Evolutionary conservation across 2,888 invertebrate genomes (phyloP), one percentile per base, ranked within the genome.

Genomic region (Philonicus albiceps): DNA sequence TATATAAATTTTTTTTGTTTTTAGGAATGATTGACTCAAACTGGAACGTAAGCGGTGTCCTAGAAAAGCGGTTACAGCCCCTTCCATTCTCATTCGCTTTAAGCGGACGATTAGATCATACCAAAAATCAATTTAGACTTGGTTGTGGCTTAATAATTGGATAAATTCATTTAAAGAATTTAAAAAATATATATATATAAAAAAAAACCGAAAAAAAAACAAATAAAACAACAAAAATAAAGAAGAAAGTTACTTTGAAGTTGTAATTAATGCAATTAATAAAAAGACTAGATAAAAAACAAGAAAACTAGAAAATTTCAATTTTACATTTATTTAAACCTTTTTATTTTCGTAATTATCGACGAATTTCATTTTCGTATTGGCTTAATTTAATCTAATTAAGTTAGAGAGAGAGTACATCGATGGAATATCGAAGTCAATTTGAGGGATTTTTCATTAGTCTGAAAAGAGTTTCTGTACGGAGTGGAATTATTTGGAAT

Each of bases 101-200:
- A 64, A 98, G 98, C 89, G 98, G 97, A 86, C 95, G 97, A 93
- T 94, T 98, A 90, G 98, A 98, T 94, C 98, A 99, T 91, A 95
- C 95, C 88, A 99, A 98, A 92, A 96, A 96, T 91, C 96, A 97
- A 91, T 98, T 98, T 93, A 96, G 97, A 92, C 95, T 99, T 90
- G 99, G 99, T 89, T 96, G 98, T 91, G 99, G 98, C 87, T 95
- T 99, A 90, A 96, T 98, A 91, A 96, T 99, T 90, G 98, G 98
- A 91, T 97, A 96, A 93, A 72, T 64, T 34, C 8, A 31, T 55
- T 55, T 27, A n/a, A n/a, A n/a, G n/a, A n/a, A n/a, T n/a, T n/a
- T n/a, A n/a, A n/a, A n/a, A n/a, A n/a, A n/a, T n/a, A n/a, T n/a
- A n/a, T n/a, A n/a, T n/a, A n/a, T n/a, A n/a, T n/a, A n/a, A n/a